Evolutionary conservation across 2,797 vertebrate species (phyloP).

Genomic region (Pseudochirops cupreus): DNA sequence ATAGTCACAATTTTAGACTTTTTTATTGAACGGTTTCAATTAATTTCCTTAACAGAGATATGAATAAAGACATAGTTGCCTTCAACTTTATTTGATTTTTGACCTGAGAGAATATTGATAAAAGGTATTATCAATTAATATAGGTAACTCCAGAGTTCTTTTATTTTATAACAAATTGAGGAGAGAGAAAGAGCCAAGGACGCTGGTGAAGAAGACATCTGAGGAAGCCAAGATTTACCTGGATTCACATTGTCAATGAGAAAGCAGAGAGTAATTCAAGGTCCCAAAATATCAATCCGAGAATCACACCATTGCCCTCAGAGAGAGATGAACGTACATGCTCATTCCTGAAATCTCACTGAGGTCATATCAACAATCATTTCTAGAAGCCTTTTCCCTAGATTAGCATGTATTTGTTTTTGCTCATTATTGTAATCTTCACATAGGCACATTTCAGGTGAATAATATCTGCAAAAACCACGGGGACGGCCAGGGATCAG

Average conservation of each 20-base stretch:
- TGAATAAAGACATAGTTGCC: not conserved
- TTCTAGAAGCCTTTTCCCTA: not conserved
- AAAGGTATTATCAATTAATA: not conserved
- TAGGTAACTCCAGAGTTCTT: not conserved
- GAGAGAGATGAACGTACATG: not conserved
- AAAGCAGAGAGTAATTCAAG: not conserved
- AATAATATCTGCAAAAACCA: not conserved
- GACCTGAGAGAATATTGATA: not conserved
- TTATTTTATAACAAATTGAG: not conserved
- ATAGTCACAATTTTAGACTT: not conserved
- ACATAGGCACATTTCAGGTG: not conserved
- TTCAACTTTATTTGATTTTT: not conserved
- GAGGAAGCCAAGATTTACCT: not conserved
- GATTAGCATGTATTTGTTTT: not conserved
- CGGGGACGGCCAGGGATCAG: not conserved
- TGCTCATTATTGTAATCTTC: not conserved
- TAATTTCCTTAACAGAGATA: not conserved
- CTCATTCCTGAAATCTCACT: not conserved
- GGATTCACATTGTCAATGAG: not conserved
- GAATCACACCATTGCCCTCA: not conserved
- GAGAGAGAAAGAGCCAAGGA: not conserved
- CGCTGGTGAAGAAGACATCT: not conserved
- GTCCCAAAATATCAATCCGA: not conserved
- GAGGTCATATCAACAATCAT: not conserved
- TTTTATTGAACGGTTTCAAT: not conserved